Base-by-base conservation (phyloP, 2,888 invertebrate species). In the Eupithecia abbreviata region DNA sequence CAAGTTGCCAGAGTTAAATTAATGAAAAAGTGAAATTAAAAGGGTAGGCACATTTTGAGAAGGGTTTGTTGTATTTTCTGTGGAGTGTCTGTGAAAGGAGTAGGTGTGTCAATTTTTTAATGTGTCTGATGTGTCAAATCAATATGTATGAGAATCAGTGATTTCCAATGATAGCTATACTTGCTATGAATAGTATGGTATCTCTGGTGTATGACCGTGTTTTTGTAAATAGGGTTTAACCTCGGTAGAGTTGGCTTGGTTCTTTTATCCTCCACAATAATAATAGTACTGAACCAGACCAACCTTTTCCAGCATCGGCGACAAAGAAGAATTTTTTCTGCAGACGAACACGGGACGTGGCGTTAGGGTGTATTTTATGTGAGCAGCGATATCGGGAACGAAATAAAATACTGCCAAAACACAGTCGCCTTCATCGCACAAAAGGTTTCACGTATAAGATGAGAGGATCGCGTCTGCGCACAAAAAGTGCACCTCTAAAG, bases 41-140 rank as follows among this genome's bases (percentile, higher is more conserved):
- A 87, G 85, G 86, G 85, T 88, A 88, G 77, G 87, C 88, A 86
- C 84, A 88, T 88, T 91, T 90, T 89, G 80, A 86, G 90, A 89
- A 92, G 94, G 94, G 94, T 94, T 94, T 94, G 94, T 94, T 93
- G 92, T 90, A 91, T 92, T 93, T 90, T 90, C 90, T 84, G 66
- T 76, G 65, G 80, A 79, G 78, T 81, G 42, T 75, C 41, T 79
- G 68, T 68, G 62, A 83, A 81, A 84, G 75, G 77, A 81, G 76
- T 80, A 74, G 72, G 72, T 82, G 80, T 82, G 73, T 72, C 47
- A 66, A 65, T 42, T 41, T 78, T 43, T 84, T 80, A 81, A 76
- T 79, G 76, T 78, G 49, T 76, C 47, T 75, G 18, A 75, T 69
- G 77, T 80, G 77, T 75, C 72, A 71, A 74, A 49, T 62, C 30